Percentiles rank a stretch among this genome's conserved stretches.
Conservation (phyloP, 2,797 vertebrate genomes). For the Bothrops alternatus region DNA sequence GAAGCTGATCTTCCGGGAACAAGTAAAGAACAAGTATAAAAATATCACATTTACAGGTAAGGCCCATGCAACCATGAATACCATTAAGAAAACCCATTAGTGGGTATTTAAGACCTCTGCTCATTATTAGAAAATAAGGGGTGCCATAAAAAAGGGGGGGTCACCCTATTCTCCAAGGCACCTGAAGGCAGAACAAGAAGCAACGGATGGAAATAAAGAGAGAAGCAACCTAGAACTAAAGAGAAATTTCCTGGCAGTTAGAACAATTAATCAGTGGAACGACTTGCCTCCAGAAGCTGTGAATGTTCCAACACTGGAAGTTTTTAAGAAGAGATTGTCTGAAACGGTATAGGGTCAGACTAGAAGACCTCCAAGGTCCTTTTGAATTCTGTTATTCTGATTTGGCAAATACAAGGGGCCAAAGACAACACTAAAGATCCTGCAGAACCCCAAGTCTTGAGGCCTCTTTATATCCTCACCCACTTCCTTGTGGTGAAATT, state of each 20-base stretch:
- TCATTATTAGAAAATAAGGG: not conserved
- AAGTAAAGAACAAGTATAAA: constrained; percentile 67
- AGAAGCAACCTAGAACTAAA: not conserved
- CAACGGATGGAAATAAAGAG: not conserved
- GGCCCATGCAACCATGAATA: not conserved
- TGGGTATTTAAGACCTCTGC: not conserved
- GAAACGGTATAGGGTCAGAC: not conserved
- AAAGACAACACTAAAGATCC: not conserved
- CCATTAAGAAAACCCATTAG: not conserved
- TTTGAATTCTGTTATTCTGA: not conserved
- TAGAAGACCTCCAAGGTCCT: not conserved
- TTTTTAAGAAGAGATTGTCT: not conserved
- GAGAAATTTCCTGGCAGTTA: too few relatives aligned
- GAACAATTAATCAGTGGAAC: too few relatives aligned
- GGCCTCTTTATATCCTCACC: not conserved
- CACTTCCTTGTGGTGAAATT: not conserved
- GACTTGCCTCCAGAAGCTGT: too few relatives aligned
- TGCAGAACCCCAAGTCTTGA: not conserved
- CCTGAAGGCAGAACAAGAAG: not conserved
- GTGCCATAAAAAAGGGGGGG: not conserved
- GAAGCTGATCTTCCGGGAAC: constrained; percentile 72
- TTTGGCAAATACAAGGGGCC: not conserved
- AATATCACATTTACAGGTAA: constrained; percentile 84
- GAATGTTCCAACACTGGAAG: too few relatives aligned
- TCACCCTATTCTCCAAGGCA: not conserved